Base-by-base conservation (phyloP, 2,113 vertebrate genomes). In the Anhinga anhinga region DNA sequence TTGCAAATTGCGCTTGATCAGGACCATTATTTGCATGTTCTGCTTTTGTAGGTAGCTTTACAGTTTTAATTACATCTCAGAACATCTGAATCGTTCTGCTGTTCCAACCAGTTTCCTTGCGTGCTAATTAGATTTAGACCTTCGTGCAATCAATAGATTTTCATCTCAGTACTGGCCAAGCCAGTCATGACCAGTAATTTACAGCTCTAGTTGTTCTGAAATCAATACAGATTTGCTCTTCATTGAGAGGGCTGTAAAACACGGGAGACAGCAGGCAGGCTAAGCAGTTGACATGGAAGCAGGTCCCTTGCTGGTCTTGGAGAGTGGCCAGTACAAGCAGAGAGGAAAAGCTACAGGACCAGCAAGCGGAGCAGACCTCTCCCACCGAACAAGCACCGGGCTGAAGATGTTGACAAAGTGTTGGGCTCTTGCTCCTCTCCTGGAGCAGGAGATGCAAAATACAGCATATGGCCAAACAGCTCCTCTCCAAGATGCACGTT, bases 201-300 rank as follows among this genome's bases (percentile, higher is more conserved):
- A 97, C 97, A 97, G 72, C 97, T 93, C 72, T 59, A 91, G 96
- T 88, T 93, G 26, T 62, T 97, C 93, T 91, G 90, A 97, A 98
- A 99, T 98, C 98, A 96, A 98, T 98, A 96, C 45, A 63, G 96
- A 96, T 97, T 98, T 98, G 97, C 94, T 97, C 90, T 90, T 97
- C 95, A 74, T 94, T 25, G 82, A 93, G 94, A 95, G 92, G 79
- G 45, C 69, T 97, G 92, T 98, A 98, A 97, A 98, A 96, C 86
- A 96, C 6, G 73, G 77, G 72, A 92, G 97, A 94, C 96, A 93
- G 93, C 88, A 49, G 40, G 83, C 66, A 26, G 13, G 13, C 32
- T n/a, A 15, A 91, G 87, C 86, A 65, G 82, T 81, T 96, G 92
- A 79, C 45, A 7, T 12, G 49, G 83, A 49, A 96, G 47, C 36